Evolutionary conservation across 2,113 vertebrate species (phyloP).

Genomic region (Amblyornis subalaris): DNA sequence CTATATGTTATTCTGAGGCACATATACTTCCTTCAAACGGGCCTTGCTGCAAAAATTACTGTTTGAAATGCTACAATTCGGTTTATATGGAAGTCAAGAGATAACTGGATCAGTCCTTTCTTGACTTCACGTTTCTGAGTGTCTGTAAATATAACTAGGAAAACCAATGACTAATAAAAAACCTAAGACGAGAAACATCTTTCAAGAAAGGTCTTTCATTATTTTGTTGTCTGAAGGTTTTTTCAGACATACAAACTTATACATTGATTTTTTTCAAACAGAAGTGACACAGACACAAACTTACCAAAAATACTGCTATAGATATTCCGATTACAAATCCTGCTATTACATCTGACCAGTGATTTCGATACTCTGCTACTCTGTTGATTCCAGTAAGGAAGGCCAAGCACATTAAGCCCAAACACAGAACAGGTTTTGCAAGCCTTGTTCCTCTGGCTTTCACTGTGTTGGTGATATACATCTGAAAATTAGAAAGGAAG

Average conservation of each 20-base stretch:
- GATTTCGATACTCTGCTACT: constrained; percentile 97
- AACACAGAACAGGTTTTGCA: constrained; percentile 91
- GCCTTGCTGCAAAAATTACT: neutral
- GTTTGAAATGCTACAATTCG: neutral
- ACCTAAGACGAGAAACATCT: neutral
- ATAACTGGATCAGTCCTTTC: neutral
- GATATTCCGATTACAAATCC: constrained; percentile 92
- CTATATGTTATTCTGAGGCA: neutral
- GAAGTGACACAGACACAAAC: constrained; percentile 22
- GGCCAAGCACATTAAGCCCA: constrained; percentile 91
- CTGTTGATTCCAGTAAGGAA: constrained; percentile 96
- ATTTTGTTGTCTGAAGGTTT: neutral
- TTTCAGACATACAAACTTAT: neutral
- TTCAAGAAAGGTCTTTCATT: neutral
- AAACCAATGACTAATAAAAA: neutral
- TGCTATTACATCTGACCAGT: constrained; percentile 97
- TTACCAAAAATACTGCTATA: constrained; percentile 95
- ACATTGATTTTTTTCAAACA: neutral
- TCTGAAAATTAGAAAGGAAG: constrained; percentile 76
- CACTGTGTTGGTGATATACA: constrained; percentile 95
- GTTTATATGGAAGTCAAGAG: neutral
- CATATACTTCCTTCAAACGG: neutral
- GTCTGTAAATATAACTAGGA: neutral
- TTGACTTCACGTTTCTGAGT: neutral
- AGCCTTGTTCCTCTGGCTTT: constrained; percentile 93